These are phyloP conservation scores for Exaiptasia diaphana DNA, from an alignment of 64 coral and sea anemone genomes.

Conservation along the genomic window DNA sequence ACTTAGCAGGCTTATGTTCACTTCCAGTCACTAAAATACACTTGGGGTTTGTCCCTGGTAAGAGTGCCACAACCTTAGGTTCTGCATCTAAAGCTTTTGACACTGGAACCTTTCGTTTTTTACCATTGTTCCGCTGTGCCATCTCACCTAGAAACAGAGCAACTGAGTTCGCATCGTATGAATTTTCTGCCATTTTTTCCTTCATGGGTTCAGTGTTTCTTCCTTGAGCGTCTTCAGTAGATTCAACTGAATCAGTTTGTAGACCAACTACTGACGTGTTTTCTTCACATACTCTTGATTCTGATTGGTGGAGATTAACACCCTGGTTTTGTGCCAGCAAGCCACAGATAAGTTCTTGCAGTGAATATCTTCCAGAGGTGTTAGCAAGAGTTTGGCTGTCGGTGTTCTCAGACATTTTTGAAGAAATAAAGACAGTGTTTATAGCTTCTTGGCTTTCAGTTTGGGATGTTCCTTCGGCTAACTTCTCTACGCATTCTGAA, in stretches of 20 bases:
- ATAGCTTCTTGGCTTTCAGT: not conserved
- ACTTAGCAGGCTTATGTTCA: conserved; percentile 52
- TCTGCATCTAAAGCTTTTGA: not conserved
- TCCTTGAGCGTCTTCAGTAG: not conserved
- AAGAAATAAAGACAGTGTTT: not conserved
- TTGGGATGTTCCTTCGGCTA: not conserved
- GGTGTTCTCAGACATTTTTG: conserved; percentile 10
- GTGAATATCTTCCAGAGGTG: not conserved
- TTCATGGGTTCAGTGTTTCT: not conserved
- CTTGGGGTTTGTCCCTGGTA: not conserved
- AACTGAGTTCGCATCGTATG: conserved; percentile 83
- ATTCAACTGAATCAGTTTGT: conserved; percentile 19
- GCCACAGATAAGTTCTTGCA: conserved; percentile 78
- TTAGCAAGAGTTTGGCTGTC: not conserved
- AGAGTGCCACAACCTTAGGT: conserved; percentile 1
- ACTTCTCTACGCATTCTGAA: not conserved
- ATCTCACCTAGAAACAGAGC: conserved; percentile 86
- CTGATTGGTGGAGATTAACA: not conserved
- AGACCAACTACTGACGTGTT: not conserved
- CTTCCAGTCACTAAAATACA: not conserved
- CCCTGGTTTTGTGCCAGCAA: conserved; percentile 76
- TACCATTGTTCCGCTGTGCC: conserved; percentile 81
- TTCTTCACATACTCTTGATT: not conserved
- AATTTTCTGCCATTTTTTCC: conserved; percentile 39
- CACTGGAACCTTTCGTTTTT: not conserved